These are phyloP conservation scores for Plebejus melissa DNA, from an alignment of 2,888 invertebrate species.

Conservation along the genomic window DNA sequence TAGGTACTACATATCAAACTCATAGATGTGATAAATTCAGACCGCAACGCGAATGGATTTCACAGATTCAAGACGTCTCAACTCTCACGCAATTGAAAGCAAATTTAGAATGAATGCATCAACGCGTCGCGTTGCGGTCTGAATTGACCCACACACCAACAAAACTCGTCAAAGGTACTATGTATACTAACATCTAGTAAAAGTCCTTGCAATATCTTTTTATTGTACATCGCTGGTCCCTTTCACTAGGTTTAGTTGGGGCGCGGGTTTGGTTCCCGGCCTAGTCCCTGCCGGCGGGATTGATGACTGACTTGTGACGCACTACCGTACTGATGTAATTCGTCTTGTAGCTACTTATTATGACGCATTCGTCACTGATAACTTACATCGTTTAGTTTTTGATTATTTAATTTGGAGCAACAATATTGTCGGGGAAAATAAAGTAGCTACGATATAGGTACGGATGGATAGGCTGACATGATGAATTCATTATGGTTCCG, in stretches of 20 bases:
- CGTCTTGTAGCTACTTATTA: constrained; percentile 66
- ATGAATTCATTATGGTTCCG: too few relatives aligned
- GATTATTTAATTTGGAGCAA: too few relatives aligned
- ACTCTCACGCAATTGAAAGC: too few relatives aligned
- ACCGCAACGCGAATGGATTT: too few relatives aligned
- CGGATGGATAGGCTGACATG: too few relatives aligned
- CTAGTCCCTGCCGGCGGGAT: constrained; percentile 50
- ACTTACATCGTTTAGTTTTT: constrained; percentile 54
- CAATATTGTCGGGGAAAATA: not conserved
- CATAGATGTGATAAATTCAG: too few relatives aligned
- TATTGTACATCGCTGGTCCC: not conserved
- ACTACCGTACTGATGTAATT: constrained; percentile 68
- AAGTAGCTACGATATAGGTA: not conserved
- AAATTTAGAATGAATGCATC: too few relatives aligned
- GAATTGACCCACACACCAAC: too few relatives aligned
- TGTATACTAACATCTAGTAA: not conserved
- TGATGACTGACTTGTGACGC: constrained; percentile 77
- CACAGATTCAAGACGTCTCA: too few relatives aligned
- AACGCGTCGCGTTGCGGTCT: too few relatives aligned
- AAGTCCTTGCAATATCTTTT: not conserved
- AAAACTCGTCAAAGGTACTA: too few relatives aligned
- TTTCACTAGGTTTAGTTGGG: constrained; percentile 64
- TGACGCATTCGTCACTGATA: constrained; percentile 67
- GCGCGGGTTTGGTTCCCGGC: constrained; percentile 46
- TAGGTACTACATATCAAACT: too few relatives aligned